These are phyloP conservation scores for Periophthalmus modestus DNA, from an alignment of 2,113 vertebrate species.

Conservation along the genomic window DNA sequence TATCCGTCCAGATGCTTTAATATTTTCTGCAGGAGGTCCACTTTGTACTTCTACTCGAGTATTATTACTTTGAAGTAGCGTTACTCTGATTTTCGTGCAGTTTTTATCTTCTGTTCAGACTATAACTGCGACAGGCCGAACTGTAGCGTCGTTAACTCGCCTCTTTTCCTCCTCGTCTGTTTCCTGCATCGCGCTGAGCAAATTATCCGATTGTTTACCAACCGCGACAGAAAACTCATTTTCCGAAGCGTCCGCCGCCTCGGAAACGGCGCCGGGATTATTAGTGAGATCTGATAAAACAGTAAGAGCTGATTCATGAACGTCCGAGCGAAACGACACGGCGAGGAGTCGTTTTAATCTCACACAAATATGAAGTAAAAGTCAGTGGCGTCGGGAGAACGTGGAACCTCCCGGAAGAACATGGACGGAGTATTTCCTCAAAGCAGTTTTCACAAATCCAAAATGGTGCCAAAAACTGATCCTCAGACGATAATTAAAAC, in stretches of 20 bases:
- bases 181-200: slow-evolving; percentile 16
- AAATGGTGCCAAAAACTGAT: too few relatives aligned
- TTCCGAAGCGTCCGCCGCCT: slow-evolving; percentile 31
- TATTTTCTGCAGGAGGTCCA: too few relatives aligned
- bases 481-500: too few relatives aligned
- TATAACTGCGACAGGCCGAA: slow-evolving; percentile 37
- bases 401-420: background rate
- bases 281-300: slow-evolving; percentile 43
- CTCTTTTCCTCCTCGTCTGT: too few relatives aligned
- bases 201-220: slow-evolving; percentile 57
- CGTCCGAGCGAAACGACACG: slow-evolving; percentile 49
- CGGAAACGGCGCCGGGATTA: slow-evolving; percentile 29
- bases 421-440: too few relatives aligned
- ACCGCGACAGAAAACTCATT: slow-evolving; percentile 48
- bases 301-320: slow-evolving; percentile 51
- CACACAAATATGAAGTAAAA: slow-evolving; percentile 18
- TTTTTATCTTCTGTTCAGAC: background rate
- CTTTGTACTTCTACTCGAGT: too few relatives aligned
- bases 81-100: too few relatives aligned
- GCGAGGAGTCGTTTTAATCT: slow-evolving; percentile 51
- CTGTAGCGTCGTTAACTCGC: slow-evolving; percentile 14
- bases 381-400: slow-evolving; percentile 50
- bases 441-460: too few relatives aligned
- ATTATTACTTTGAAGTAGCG: too few relatives aligned
- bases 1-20: too few relatives aligned